Evolutionary conservation across 2,888 invertebrate species (phyloP).

Genomic region (Dryobota labecula): DNA sequence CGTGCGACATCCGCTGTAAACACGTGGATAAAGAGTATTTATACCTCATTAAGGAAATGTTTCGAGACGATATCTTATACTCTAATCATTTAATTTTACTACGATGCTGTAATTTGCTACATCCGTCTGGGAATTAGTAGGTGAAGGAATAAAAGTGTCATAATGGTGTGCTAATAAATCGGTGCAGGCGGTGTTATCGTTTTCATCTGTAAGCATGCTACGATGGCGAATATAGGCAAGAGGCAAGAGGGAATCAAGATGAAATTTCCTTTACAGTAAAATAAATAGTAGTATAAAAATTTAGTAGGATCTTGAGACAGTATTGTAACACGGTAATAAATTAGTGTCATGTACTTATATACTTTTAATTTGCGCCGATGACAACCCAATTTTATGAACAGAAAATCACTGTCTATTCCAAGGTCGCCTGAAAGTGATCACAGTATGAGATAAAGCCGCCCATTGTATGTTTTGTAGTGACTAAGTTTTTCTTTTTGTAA

Average conservation of each 20-base stretch:
- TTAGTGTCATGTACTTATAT: too few species aligned
- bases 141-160: not conserved
- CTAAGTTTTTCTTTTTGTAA: too few species aligned
- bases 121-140: constrained; percentile 30
- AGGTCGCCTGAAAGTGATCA: too few species aligned
- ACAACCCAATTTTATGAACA: too few species aligned
- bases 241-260: not conserved
- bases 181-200: not conserved
- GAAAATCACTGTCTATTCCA: too few species aligned
- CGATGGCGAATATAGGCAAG: fast-evolving
- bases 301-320: not conserved
- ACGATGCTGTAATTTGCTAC: constrained; percentile 26
- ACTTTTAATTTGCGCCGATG: too few species aligned
- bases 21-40: constrained; percentile 21
- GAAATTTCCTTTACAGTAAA: not conserved
- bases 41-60: constrained; percentile 46
- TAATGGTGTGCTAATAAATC: constrained; percentile 4
- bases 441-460: too few species aligned
- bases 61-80: constrained; percentile 24
- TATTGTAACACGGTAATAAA: not conserved
- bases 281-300: too few species aligned
- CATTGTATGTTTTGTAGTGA: too few species aligned
- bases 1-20: constrained; percentile 43
- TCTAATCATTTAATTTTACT: constrained; percentile 46
- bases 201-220: not conserved